These are phyloP conservation scores for Grallaria varia DNA, from an alignment of 2,113 vertebrate genomes.

Conservation along the genomic window DNA sequence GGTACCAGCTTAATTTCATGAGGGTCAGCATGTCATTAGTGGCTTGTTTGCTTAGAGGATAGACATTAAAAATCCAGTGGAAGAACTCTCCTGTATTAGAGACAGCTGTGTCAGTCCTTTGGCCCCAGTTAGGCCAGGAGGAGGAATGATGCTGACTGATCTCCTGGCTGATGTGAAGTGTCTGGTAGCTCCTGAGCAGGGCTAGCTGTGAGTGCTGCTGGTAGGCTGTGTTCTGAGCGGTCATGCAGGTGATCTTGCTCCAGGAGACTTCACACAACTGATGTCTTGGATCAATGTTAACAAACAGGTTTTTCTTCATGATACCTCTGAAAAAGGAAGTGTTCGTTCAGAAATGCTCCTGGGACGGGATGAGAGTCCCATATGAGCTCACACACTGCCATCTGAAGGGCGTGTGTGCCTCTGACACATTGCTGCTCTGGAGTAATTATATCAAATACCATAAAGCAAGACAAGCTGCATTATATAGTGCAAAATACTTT, in stretches of 20 bases:
- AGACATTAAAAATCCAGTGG: not conserved
- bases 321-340: not conserved
- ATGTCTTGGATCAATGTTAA: not conserved
- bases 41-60: not conserved
- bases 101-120: not conserved
- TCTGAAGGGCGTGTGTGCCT: constrained; percentile 28
- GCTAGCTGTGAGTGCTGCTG: not conserved
- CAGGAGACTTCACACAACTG: not conserved
- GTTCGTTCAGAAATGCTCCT: not conserved
- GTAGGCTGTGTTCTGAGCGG: not conserved
- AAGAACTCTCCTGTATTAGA: not conserved
- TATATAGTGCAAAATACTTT: not conserved
- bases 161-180: not conserved
- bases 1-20: not conserved
- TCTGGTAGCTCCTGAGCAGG: not conserved
- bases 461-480: not conserved
- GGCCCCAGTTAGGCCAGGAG: not conserved
- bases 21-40: not conserved
- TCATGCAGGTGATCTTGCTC: not conserved
- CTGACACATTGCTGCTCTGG: not conserved
- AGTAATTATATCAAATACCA: not conserved
- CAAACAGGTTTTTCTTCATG: not conserved
- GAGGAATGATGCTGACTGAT: not conserved
- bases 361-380: not conserved
- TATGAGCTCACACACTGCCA: not conserved